Percentiles rank a stretch among this genome's conserved stretches.
Evolutionary conservation across 2,888 invertebrate species (phyloP).

Genomic region (Microctonus hyperodae): DNA sequence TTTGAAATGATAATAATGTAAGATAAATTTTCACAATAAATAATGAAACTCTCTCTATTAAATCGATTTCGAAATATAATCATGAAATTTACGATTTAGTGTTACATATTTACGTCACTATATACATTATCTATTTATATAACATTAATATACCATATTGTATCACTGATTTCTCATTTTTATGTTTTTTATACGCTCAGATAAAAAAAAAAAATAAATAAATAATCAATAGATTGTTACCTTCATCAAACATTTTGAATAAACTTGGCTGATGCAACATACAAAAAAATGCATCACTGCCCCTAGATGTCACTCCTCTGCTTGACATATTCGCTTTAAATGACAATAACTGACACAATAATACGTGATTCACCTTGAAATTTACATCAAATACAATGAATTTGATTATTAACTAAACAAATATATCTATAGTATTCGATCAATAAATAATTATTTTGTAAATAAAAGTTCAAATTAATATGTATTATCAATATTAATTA

Average conservation of each 20-base stretch:
- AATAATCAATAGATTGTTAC: constrained; percentile 38
- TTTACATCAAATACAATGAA: not conserved
- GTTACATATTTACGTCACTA: too few species aligned
- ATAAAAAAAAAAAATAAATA: not conserved
- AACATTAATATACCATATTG: not conserved
- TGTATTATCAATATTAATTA: constrained; percentile 13
- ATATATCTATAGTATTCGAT: constrained; percentile 1
- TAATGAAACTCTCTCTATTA: too few species aligned
- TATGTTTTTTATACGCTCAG: not conserved
- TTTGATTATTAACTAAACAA: not conserved
- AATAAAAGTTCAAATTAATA: constrained; percentile 32
- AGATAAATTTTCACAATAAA: too few species aligned
- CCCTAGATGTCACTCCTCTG: constrained; percentile 53
- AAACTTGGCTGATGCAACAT: constrained; percentile 48
- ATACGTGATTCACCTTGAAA: not conserved
- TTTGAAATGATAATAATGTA: too few species aligned
- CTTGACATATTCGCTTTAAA: constrained; percentile 50
- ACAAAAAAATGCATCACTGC: constrained; percentile 49
- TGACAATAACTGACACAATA: not conserved
- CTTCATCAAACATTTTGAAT: constrained; percentile 56
- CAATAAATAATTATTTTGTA: constrained; percentile 24
- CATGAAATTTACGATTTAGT: too few species aligned
- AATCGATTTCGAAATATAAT: too few species aligned
- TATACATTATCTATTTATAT: too few species aligned
- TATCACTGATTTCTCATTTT: not conserved